Evolutionary conservation across 2,888 invertebrate genomes (phyloP), one percentile per base, ranked within the genome.

Genomic region (Lymantria monacha): DNA sequence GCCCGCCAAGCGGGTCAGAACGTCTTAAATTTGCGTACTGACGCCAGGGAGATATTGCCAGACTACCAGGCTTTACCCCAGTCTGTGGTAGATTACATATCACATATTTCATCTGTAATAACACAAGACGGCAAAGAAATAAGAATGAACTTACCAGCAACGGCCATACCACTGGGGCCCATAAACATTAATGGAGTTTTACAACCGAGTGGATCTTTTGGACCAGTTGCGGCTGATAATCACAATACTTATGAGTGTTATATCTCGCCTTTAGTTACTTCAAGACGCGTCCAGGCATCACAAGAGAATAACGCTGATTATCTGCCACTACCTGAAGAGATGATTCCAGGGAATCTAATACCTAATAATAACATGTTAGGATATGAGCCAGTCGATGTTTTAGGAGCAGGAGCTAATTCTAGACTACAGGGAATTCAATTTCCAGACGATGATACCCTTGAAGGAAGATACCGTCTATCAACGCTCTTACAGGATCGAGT

Each of bases 51-150:
- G 36, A 48, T 52, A 12, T 40, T 55, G 5, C 61, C 61, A 0
- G 58, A 61, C 33, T 58, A 58, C 12, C 61, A 58, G 30, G 51
- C 42, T 1, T 3, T 59, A 0, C 58, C 58, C 0, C 53, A 59
- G 30, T 3, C 53, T 3, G 22, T 59, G 0, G 47, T 40, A 5
- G 55, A 59, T n/a, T 55, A 53, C 15, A 51, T 53, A 9, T 48
- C 51, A 38, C 57, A 53, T 38, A 11, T 57, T 8, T 9, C 53
- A 1, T 11, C 30, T 0, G 49, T 47, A 0, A 44, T 51, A 0
- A 57, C 57, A 0, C 51, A 49, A 15, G 53, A 52, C 36, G 59
- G 59, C 0, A 53, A 53, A 22, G 55, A 59, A 31, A 41, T 54
- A 0, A 1, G 31, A 1, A 11, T 53, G 0, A 60, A 57, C 30